phyloP scores from a whole-genome alignment of 2,797 vertebrate species.

The Lepilemur ruficaudatus region DNA sequence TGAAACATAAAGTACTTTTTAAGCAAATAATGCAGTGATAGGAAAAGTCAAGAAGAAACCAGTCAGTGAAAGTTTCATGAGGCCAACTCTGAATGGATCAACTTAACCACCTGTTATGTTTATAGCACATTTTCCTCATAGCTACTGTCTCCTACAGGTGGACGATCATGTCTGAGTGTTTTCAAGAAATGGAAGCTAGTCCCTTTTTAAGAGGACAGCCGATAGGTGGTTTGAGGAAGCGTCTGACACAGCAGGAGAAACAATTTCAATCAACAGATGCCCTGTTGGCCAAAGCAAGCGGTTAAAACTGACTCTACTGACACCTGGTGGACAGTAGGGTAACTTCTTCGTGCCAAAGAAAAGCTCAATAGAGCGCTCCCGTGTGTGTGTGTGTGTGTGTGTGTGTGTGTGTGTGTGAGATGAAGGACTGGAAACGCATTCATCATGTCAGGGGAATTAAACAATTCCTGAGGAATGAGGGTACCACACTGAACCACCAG shows the following conservation, averaged over 20 bases:
- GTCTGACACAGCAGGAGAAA: neutral
- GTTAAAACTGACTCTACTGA: slow-evolving; percentile 64
- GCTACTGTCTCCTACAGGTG: neutral
- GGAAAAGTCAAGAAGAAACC: neutral
- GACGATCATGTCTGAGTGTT: accelerated
- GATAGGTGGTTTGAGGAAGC: neutral
- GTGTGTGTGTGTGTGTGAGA: neutral
- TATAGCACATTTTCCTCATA: neutral
- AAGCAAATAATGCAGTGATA: neutral
- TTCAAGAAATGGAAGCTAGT: neutral
- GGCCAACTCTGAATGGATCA: neutral
- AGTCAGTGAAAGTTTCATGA: neutral
- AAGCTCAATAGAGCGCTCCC: neutral
- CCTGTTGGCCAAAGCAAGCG: accelerated
- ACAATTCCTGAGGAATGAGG: neutral
- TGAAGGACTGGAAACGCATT: neutral
- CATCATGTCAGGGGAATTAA: slow-evolving; percentile 36
- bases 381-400: neutral
- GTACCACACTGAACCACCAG: slow-evolving; percentile 64
- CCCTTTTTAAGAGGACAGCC: neutral
- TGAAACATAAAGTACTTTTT: neutral
- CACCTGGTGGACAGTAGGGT: slow-evolving; percentile 66
- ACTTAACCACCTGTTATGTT: accelerated
- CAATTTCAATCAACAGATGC: neutral
- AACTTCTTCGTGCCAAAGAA: neutral